These are phyloP conservation scores for Drosophila ustulata DNA, from an alignment of 2,888 invertebrate species.

Conservation along the genomic window DNA sequence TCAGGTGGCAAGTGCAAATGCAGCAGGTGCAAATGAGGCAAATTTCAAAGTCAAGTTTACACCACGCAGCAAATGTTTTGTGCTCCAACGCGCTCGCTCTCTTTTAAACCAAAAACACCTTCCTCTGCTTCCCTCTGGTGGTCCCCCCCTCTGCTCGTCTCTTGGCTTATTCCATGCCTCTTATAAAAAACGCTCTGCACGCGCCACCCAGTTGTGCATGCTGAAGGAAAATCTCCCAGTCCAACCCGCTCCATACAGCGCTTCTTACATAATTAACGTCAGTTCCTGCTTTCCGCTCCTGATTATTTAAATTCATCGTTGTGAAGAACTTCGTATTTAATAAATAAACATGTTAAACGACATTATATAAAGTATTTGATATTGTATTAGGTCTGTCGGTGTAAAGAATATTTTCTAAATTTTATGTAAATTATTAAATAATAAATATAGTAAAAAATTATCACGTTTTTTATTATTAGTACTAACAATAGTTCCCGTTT, in stretches of 20 bases:
- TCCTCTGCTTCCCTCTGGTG: neutral
- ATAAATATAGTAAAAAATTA: no score
- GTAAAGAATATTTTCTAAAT: no score
- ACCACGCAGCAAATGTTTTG: constrained; percentile 78
- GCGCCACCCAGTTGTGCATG: constrained; percentile 26
- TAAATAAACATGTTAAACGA: no score
- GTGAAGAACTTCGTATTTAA: no score
- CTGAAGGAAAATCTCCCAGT: constrained; percentile 35
- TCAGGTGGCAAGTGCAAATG: constrained; percentile 59
- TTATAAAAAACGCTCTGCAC: constrained; percentile 18
- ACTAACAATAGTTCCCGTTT: no score
- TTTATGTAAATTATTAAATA: no score
- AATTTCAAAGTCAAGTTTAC: constrained; percentile 80
- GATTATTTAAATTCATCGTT: neutral
- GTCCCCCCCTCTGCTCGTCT: neutral
- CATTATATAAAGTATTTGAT: no score
- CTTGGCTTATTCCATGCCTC: constrained; percentile 19
- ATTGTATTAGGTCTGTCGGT: no score
- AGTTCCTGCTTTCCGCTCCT: neutral
- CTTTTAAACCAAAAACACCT: neutral
- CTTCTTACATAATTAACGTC: constrained; percentile 18
- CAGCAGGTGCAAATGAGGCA: constrained; percentile 77
- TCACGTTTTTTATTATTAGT: no score
- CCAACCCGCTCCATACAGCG: constrained; percentile 22
- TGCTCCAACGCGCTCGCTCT: constrained; percentile 51